phyloP scores from a whole-genome alignment of 2,888 invertebrate genomes.

The Beris chalybata region DNA sequence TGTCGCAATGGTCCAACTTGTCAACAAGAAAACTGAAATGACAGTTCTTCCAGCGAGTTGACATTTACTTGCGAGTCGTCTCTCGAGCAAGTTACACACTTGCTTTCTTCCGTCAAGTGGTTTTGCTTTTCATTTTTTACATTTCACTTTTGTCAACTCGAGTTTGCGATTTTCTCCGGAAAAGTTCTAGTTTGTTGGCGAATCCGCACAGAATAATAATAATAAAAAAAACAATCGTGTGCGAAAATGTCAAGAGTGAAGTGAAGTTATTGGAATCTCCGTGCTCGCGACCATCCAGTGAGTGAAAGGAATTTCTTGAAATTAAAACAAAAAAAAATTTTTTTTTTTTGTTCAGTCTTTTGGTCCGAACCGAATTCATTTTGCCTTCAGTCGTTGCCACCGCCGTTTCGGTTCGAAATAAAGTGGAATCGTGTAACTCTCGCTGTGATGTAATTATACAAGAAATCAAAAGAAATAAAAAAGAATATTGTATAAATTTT shows the following conservation, averaged over 20 bases:
- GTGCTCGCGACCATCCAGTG: constrained; percentile 7
- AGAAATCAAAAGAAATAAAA: too few species aligned
- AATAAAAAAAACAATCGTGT: background rate
- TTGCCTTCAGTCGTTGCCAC: constrained; percentile 6
- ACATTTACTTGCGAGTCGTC: background rate
- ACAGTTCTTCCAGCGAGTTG: too few species aligned
- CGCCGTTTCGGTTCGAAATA: too few species aligned
- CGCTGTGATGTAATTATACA: too few species aligned
- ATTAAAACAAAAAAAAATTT: background rate
- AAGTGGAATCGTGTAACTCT: too few species aligned
- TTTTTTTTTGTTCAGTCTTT: background rate
- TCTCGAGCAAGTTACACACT: background rate
- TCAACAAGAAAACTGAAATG: too few species aligned
- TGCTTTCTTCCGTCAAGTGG: background rate
- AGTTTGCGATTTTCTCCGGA: background rate
- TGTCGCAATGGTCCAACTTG: too few species aligned
- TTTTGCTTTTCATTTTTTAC: background rate
- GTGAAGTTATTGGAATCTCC: constrained; percentile 2
- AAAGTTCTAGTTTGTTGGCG: background rate
- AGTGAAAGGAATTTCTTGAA: constrained; percentile 25
- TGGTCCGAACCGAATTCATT: constrained; percentile 11
- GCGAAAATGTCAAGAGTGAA: constrained; percentile 19
- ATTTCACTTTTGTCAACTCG: too few species aligned
- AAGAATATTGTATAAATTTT: constrained; percentile 10
- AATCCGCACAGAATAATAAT: background rate